Evolutionary conservation across 37 sponge, comb jelly and placozoan genomes (phyloP).

Genomic region (Trichoplax adhaerens): DNA sequence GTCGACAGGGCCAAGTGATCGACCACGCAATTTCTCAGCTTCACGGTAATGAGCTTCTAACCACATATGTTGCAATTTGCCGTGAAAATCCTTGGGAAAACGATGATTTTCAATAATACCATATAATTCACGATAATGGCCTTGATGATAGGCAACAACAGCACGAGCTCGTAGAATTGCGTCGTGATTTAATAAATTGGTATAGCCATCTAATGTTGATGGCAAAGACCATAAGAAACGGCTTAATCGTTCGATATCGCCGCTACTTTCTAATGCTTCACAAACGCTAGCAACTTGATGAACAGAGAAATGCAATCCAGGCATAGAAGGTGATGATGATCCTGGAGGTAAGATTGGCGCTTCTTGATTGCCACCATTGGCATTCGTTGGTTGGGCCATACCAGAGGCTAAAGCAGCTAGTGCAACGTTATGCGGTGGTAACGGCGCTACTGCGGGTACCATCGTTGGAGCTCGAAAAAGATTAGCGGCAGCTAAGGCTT

Average conservation of each 20-base stretch:
- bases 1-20: conserved; percentile 19
- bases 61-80: conserved; percentile 17
- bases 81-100: conserved; percentile 12
- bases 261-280: background rate
- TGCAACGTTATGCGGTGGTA: too few relatives aligned
- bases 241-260: conserved; percentile 12
- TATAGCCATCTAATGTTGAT: conserved; percentile 1
- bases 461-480: too few relatives aligned
- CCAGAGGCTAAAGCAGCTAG: too few relatives aligned
- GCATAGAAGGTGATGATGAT: background rate
- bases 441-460: too few relatives aligned
- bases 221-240: conserved; percentile 22
- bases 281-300: background rate
- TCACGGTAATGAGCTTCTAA: conserved; percentile 20
- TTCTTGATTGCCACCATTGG: too few relatives aligned
- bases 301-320: background rate
- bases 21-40: conserved; percentile 14
- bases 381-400: too few relatives aligned
- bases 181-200: conserved; percentile 5
- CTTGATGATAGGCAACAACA: conserved; percentile 12
- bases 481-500: too few relatives aligned
- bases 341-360: too few relatives aligned
- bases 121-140: conserved; percentile 15
- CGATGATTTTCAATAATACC: conserved; percentile 14
- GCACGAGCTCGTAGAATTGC: conserved; percentile 13